These are phyloP conservation scores for rabbit (Oryctolagus cuniculus) DNA, from an alignment of 2,113 vertebrate species.

Conservation along the genomic window mOryCun1.1 NC_091444.1:63708501-63709000, in stretches of 20 bases:
- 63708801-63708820: background rate
- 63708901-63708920: constrained; percentile 20
- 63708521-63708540: background rate
- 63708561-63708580: background rate
- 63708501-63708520: background rate
- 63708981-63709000: constrained; percentile 69
- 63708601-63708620: background rate
- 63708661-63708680: background rate
- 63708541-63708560: background rate
- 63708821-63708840: background rate
- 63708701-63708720: background rate
- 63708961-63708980: background rate
- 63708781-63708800: background rate
- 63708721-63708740: background rate
- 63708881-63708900: background rate
- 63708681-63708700: background rate
- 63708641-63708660: background rate
- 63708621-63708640: background rate
- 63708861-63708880: background rate
- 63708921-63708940: background rate
- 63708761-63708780: background rate
- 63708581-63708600: background rate
- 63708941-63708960: background rate
- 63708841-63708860: constrained; percentile 16
- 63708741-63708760: background rate